A percentile compares a stretch with the other conserved stretches of the same genome.
Conservation (phyloP, 2,113 vertebrate species). For the Cavia porcellus region DNA sequence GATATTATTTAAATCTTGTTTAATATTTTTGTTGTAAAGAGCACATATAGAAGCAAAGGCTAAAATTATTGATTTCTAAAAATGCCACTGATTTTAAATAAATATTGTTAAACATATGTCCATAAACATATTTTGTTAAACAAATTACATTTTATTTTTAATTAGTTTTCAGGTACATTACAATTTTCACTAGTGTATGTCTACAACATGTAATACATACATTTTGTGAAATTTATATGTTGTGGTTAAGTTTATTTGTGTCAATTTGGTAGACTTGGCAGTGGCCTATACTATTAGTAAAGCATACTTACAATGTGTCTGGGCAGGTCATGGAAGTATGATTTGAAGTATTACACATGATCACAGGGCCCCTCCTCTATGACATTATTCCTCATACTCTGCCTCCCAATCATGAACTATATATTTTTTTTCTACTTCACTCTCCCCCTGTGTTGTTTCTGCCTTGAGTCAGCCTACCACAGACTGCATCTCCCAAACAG, state of each 20-base stretch:
- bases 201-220: neutral
- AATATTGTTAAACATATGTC: neutral
- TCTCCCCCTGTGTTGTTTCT: neutral
- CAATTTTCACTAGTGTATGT: neutral
- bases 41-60: neutral
- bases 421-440: neutral
- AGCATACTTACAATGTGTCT: neutral
- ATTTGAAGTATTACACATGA: neutral
- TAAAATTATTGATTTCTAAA: constrained; percentile 8
- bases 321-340: neutral
- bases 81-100: constrained; percentile 25
- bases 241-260: neutral
- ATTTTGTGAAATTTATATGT: neutral
- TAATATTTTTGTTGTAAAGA: neutral
- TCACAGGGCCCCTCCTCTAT: neutral
- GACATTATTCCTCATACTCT: neutral
- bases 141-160: constrained; percentile 11
- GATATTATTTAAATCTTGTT: neutral
- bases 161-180: neutral
- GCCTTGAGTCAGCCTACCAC: neutral
- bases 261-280: neutral
- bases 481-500: neutral
- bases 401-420: neutral
- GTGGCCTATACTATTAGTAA: neutral
- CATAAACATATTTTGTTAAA: constrained; percentile 38